A percentile compares a stretch with the other conserved stretches of the same genome.
Evolutionary conservation across 2,113 vertebrate genomes (phyloP).

Genomic region (Phrynosoma blainvillii): DNA sequence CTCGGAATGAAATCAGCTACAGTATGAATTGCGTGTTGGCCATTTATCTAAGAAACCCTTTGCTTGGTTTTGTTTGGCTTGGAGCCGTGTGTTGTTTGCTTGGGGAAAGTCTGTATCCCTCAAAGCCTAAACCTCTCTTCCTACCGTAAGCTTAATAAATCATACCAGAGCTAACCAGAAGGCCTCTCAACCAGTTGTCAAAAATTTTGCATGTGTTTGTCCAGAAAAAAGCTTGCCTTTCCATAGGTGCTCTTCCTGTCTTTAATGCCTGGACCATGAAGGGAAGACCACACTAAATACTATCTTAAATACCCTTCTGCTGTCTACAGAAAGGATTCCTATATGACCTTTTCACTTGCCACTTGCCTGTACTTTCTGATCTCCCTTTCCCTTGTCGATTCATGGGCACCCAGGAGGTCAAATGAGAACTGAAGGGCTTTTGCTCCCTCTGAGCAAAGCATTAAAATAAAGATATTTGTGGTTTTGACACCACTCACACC

Average conservation of each 20-base stretch:
- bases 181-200: constrained; percentile 29
- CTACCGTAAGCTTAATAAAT: constrained; percentile 34
- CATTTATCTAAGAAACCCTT: not conserved
- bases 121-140: constrained; percentile 23
- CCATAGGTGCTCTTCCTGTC: constrained; percentile 28
- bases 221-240: constrained; percentile 53
- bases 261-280: constrained; percentile 59
- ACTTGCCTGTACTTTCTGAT: constrained; percentile 57
- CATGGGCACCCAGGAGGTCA: constrained; percentile 63
- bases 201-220: constrained; percentile 24
- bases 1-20: not conserved
- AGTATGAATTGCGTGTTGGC: too few species aligned
- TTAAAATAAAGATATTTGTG: constrained; percentile 64
- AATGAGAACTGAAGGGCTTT: constrained; percentile 61
- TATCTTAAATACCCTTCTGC: constrained; percentile 65
- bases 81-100: not conserved
- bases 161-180: constrained; percentile 26
- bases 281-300: constrained; percentile 69
- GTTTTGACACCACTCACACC: constrained; percentile 56
- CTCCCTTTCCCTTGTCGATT: constrained; percentile 52
- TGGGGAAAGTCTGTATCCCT: constrained; percentile 52
- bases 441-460: constrained; percentile 54
- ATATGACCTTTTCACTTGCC: constrained; percentile 66
- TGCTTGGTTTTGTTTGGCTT: constrained; percentile 24
- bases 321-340: constrained; percentile 66